These are phyloP conservation scores for Lepeophtheirus nordmannii DNA, from an alignment of 2,888 invertebrate species.

Conservation along the genomic window DNA sequence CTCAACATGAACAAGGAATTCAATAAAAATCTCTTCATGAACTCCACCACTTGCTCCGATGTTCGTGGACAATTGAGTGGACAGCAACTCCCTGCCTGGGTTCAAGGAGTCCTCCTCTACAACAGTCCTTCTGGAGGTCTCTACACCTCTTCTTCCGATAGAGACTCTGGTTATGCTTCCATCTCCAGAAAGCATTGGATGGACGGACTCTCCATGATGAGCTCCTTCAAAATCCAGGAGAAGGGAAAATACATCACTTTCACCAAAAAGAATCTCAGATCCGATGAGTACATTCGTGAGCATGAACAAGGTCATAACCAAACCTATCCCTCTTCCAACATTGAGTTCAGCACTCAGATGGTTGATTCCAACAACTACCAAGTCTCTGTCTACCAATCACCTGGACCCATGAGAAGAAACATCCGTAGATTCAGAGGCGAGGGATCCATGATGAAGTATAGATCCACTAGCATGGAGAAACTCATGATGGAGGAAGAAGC, in stretches of 20 bases:
- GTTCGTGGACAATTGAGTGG: background rate
- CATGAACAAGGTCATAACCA: too few species aligned
- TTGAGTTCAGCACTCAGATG: too few species aligned
- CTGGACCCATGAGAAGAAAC: too few species aligned
- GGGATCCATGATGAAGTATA: too few species aligned
- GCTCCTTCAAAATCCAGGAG: background rate
- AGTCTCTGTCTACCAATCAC: too few species aligned
- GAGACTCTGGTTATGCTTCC: too few species aligned
- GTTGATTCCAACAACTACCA: too few species aligned
- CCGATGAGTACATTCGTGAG: background rate
- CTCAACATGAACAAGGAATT: too few species aligned
- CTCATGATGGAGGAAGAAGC: constrained; percentile 26
- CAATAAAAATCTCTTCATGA: too few species aligned
- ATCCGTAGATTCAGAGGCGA: too few species aligned
- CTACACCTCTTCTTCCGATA: background rate
- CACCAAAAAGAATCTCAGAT: background rate
- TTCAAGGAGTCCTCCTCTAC: constrained; percentile 1
- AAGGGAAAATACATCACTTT: background rate
- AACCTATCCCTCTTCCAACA: too few species aligned
- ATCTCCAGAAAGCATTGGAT: background rate
- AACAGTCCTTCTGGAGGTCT: background rate
- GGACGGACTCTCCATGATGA: constrained; percentile 1
- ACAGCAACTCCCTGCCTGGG: background rate
- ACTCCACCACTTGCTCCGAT: background rate
- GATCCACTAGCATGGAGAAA: too few species aligned